Evolutionary conservation across 1,140 invertebrate genomes (phyloP).

Genomic region (Apis laboriosa): DNA sequence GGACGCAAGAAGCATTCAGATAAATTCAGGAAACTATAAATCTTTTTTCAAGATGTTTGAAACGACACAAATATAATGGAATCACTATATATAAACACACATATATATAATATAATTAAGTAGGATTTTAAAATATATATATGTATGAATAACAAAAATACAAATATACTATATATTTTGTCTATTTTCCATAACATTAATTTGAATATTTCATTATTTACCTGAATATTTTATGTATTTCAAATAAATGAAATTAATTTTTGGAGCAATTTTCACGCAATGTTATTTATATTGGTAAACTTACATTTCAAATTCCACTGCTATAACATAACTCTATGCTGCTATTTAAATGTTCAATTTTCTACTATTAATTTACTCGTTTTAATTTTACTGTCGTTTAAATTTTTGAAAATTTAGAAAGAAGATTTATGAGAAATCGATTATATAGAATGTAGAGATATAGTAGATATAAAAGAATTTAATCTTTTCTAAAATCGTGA

Average conservation of each 20-base stretch:
- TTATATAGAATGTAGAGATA: neutral
- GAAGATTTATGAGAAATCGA: too few species aligned
- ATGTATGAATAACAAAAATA: neutral
- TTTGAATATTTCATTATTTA: neutral
- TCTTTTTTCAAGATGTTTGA: slow-evolving; percentile 37
- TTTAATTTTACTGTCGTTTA: too few species aligned
- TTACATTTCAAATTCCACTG: too few species aligned
- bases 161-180: neutral
- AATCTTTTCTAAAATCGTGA: neutral
- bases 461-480: neutral
- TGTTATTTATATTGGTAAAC: neutral
- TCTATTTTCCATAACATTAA: neutral
- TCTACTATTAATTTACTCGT: neutral
- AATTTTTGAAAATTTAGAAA: too few species aligned
- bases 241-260: neutral
- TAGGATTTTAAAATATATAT: neutral
- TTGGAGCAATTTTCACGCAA: too few species aligned
- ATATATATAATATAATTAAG: neutral
- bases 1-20: slow-evolving; percentile 12
- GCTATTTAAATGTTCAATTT: neutral
- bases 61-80: slow-evolving; percentile 6
- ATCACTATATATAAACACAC: neutral
- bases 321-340: neutral
- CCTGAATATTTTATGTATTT: neutral
- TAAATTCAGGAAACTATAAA: slow-evolving; percentile 58